These are phyloP conservation scores for Ditula angustiorana DNA, from an alignment of 2,888 invertebrate species.

Conservation along the genomic window DNA sequence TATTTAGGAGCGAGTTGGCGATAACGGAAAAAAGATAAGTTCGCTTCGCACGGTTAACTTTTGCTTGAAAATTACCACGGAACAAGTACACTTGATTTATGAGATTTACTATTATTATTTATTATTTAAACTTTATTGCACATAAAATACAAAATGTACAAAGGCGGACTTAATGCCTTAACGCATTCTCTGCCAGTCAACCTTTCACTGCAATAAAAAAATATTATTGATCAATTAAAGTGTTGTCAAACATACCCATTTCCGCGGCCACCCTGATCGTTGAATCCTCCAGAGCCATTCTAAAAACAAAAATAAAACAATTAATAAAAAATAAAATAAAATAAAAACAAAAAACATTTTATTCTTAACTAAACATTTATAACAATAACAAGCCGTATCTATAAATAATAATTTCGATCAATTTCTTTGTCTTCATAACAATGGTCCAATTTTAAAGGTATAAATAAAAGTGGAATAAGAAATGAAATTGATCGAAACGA, in stretches of 20 bases:
- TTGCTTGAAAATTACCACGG: no score
- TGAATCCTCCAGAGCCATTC: conserved; percentile 93
- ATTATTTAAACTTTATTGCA: no score
- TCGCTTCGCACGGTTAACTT: no score
- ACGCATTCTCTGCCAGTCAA: no score
- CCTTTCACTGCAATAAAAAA: no score
- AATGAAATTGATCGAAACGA: conserved; percentile 33
- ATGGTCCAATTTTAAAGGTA: neutral
- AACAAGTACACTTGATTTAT: no score
- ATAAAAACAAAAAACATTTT: conserved; percentile 63
- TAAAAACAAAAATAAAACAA: conserved; percentile 89
- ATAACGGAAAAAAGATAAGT: no score
- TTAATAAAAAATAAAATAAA: conserved; percentile 65
- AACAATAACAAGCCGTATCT: conserved; percentile 47
- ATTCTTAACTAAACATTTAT: conserved; percentile 57
- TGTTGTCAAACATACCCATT: conserved; percentile 91
- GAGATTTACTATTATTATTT: no score
- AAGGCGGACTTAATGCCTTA: no score
- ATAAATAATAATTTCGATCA: conserved; percentile 44
- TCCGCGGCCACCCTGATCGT: conserved; percentile 91
- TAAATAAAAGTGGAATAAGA: neutral
- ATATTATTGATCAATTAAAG: no score
- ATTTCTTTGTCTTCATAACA: conserved; percentile 41
- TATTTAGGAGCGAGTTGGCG: no score
- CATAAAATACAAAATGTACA: no score